These are phyloP conservation scores for Myotis findleyi DNA, from an alignment of 2,797 vertebrate species.

Conservation along the genomic window DNA sequence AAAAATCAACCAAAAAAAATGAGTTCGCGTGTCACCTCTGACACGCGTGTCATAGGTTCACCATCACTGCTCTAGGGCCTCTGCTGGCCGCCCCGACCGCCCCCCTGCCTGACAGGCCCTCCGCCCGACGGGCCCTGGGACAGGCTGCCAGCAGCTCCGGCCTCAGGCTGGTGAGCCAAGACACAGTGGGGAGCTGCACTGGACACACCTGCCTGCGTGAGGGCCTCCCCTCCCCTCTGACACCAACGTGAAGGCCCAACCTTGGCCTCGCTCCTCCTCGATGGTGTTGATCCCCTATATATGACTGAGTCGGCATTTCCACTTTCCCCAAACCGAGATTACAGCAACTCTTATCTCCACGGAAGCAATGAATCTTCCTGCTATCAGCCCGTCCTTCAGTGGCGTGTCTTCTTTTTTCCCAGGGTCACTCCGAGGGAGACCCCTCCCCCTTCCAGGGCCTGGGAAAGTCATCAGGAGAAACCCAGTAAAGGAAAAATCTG, in stretches of 20 bases:
- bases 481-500: neutral
- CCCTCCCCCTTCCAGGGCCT: neutral
- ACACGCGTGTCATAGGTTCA: too few species aligned
- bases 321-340: neutral
- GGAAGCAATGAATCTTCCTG: neutral
- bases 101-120: neutral
- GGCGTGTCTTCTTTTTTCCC: neutral
- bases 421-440: neutral
- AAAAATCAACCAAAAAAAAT: too few species aligned
- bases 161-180: neutral
- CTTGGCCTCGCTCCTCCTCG: neutral
- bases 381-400: neutral
- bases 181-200: neutral
- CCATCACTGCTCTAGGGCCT: neutral
- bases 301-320: neutral
- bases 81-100: fast-evolving
- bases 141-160: neutral
- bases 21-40: too few species aligned
- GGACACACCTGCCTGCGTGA: neutral
- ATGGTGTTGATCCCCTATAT: neutral
- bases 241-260: neutral
- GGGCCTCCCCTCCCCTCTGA: neutral
- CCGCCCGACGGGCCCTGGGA: too few species aligned
- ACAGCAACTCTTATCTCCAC: neutral
- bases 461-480: neutral